Evolutionary conservation across 2,113 vertebrate species (phyloP), one percentile per base, ranked within the genome.

Genomic region (Tachuris rubrigastra): DNA sequence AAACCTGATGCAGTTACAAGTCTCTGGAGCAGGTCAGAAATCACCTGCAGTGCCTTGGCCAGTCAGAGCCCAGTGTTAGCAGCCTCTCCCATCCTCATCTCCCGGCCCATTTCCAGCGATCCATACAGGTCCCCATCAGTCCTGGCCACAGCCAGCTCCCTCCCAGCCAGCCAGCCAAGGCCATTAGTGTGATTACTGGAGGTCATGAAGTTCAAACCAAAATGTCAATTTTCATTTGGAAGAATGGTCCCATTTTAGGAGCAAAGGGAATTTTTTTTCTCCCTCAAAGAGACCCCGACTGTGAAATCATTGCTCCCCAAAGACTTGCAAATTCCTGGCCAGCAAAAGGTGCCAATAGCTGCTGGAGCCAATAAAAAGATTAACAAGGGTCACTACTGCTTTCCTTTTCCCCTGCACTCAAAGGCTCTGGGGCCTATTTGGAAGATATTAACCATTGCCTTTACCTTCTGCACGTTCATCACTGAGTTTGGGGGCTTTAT

Each of bases 161-260:
- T 77, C n/a, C 63, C 92, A 87, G 80, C 59, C 95, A 94, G 82
- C 90, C 72, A 78, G 88, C 90, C 69, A 55, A 85, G 96, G 91
- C 97, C 94, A 96, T 98, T 98, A 97, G 96, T 95, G 81, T 97
- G 96, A 97, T 97, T 97, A 95, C 97, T 95, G 85, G 87, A 96
- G 97, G 97, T 97, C 90, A 60, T 24, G 37, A 97, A 96, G 98
- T 96, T 98, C 97, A 97, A 94, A 92, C 96, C 85, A 95, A 98
- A 96, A 95, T 93, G 92, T 97, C 96, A 96, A 97, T 97, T 97
- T 97, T 97, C 97, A 96, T 97, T 96, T 97, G 97, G 92, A 94
- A 50, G 94, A 97, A 96, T 94, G 94, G 93, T 67, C 88, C 94
- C 85, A 14, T 91, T 94, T 95, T 82, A 90, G 85, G 94, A 97